Evolutionary conservation across 2,113 vertebrate species (phyloP).

Genomic region (Telmatochromis brichardi): DNA sequence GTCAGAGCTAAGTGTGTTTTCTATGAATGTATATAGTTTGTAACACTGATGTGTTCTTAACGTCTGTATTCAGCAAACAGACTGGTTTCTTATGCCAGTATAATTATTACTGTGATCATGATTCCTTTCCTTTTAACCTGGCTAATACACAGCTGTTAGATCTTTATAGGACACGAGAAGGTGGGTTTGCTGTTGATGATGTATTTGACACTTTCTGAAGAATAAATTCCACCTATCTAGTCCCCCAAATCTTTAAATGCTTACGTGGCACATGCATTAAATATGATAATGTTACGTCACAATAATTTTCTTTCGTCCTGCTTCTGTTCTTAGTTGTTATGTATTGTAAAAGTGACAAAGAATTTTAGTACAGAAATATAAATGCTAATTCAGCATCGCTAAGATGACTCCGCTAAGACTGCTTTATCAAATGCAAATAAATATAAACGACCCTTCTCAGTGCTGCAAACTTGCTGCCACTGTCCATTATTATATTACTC

Average conservation of each 20-base stretch:
- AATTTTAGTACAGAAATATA: background rate
- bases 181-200: background rate
- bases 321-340: background rate
- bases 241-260: background rate
- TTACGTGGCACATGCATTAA: background rate
- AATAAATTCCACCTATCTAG: background rate
- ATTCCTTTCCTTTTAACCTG: background rate
- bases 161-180: background rate
- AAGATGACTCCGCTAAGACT: background rate
- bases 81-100: background rate
- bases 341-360: background rate
- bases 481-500: background rate
- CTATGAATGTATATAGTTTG: background rate
- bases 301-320: background rate
- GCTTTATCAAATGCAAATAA: background rate
- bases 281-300: background rate
- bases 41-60: background rate
- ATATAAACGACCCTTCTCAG: background rate
- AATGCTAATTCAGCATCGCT: background rate
- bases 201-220: background rate
- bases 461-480: background rate
- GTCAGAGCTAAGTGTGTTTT: background rate
- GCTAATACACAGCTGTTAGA: background rate
- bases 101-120: constrained; percentile 50
- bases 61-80: background rate